Conservation (phyloP, 2,797 vertebrate species). For the Xiphophorus birchmanni region DNA sequence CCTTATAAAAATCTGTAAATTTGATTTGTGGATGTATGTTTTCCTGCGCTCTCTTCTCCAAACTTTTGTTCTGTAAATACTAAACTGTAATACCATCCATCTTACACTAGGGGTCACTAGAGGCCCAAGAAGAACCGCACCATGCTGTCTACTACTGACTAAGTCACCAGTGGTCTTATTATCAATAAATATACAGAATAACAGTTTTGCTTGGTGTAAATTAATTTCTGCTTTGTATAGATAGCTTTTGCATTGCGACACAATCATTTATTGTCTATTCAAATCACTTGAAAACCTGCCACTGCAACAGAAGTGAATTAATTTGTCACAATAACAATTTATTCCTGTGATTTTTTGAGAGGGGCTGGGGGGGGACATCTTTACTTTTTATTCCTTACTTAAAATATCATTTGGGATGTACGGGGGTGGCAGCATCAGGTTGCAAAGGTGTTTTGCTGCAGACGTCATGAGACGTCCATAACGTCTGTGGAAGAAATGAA, state of each 20-base stretch:
- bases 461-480: background rate
- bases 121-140: conserved; percentile 62
- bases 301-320: background rate
- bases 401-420: background rate
- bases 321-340: background rate
- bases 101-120: conserved; percentile 72
- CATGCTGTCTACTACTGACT: conserved; percentile 80
- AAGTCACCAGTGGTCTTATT: conserved; percentile 95
- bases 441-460: background rate
- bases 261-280: background rate
- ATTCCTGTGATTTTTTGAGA: background rate
- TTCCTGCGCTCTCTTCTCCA: conserved; percentile 41
- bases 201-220: conserved; percentile 22
- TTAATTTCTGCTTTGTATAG: conserved; percentile 19
- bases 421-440: background rate
- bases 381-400: background rate
- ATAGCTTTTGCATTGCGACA: background rate
- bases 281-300: background rate
- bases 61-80: conserved; percentile 72
- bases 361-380: background rate
- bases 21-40: conserved; percentile 69
- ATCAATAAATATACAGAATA: conserved; percentile 91
- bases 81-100: conserved; percentile 74
- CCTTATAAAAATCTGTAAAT: conserved; percentile 59
- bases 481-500: background rate